Evolutionary conservation across 2,797 vertebrate genomes (phyloP).

Genomic region (Petrocephalus sullivani): DNA sequence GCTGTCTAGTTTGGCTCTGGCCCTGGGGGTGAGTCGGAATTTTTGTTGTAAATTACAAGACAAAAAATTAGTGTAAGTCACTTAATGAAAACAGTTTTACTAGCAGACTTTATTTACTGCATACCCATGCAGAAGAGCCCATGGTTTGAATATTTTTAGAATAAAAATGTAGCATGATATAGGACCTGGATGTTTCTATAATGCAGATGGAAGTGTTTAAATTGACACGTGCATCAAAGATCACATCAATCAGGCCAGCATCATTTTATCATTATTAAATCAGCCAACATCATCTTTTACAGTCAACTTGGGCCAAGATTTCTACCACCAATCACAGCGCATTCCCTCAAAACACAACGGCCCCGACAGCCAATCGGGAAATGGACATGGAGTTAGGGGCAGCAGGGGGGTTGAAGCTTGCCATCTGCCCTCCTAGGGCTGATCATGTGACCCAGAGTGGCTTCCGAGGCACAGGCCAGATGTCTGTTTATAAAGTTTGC

Average conservation of each 20-base stretch:
- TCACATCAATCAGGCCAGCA: neutral
- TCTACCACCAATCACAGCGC: neutral
- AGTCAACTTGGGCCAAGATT: neutral
- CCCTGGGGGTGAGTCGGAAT: neutral
- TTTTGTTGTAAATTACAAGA: neutral
- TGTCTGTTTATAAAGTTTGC: neutral
- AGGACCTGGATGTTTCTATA: neutral
- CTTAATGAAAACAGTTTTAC: neutral
- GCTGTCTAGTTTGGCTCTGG: neutral
- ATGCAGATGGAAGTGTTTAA: neutral
- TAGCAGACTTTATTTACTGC: neutral
- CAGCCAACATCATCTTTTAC: neutral
- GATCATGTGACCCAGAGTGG: neutral
- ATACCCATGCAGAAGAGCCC: neutral
- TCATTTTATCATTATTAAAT: neutral
- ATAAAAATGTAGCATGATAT: neutral
- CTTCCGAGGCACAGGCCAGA: neutral
- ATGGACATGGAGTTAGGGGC: neutral
- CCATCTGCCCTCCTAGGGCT: neutral
- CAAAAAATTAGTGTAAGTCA: neutral
- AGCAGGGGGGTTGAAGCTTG: neutral
- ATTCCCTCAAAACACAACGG: neutral
- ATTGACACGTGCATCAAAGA: neutral
- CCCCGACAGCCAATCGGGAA: neutral
- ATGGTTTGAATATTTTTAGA: neutral